A percentile compares a stretch with the other conserved stretches of the same genome.
phyloP scores from a whole-genome alignment of 2,113 vertebrate species.

The Hucho hucho region DNA sequence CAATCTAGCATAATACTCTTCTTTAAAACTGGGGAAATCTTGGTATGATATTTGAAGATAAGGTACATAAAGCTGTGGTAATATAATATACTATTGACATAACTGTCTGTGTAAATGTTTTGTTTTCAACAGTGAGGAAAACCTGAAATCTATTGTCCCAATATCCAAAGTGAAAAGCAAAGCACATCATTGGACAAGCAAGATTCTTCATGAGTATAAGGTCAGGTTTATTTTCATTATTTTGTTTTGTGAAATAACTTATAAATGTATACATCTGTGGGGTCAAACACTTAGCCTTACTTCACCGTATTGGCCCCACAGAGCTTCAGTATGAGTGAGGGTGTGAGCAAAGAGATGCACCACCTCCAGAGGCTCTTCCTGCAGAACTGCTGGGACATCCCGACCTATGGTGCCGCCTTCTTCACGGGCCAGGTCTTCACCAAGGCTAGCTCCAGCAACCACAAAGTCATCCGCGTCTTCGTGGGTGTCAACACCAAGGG shows the following conservation, averaged over 20 bases:
- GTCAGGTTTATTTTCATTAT: background rate
- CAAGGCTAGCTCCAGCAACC: slow-evolving; percentile 96
- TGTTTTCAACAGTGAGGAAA: slow-evolving; percentile 88
- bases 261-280: background rate
- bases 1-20: background rate
- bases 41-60: no score
- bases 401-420: slow-evolving; percentile 96
- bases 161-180: slow-evolving; percentile 97
- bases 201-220: slow-evolving; percentile 91
- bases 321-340: slow-evolving; percentile 94
- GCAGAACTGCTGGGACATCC: slow-evolving; percentile 98
- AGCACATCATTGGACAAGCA: slow-evolving; percentile 95
- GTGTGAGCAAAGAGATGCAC: slow-evolving; percentile 98
- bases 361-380: slow-evolving; percentile 97
- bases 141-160: slow-evolving; percentile 94
- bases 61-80: background rate
- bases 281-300: background rate
- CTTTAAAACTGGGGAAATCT: background rate
- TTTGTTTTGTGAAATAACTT: no score
- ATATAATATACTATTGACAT: background rate
- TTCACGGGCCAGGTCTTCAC: slow-evolving; percentile 98
- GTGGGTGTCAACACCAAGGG: slow-evolving; percentile 96
- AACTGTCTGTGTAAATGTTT: background rate
- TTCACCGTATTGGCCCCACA: slow-evolving; percentile 44
- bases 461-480: slow-evolving; percentile 96